Base-by-base conservation (phyloP, 2,888 invertebrate species). In the Drosophila maculinotata region DNA sequence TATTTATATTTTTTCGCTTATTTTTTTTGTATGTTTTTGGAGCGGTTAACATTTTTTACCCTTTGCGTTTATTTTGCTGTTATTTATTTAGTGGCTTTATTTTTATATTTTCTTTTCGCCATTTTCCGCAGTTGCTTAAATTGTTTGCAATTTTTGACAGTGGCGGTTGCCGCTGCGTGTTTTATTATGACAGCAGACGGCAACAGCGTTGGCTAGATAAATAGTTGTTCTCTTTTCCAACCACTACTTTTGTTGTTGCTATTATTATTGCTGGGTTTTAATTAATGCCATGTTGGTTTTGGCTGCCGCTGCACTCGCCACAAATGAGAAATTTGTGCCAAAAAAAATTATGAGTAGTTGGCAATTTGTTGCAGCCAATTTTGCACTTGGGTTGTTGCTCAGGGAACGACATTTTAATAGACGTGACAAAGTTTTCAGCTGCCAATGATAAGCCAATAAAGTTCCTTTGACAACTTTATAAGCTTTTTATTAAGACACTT, bases 111-210 rank as follows among this genome's bases (percentile, higher is more conserved):
- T 48, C 25, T 60, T 35, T 42, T 36, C 45, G 17, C 35, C 26
- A 4, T 56, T 65, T 60, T 45, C 45, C 52, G 51, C 63, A 70
- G 71, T 77, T 71, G 74, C 81, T 80, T 84, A 80, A 80, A 80
- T 86, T 74, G 78, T 80, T 86, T 57, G 84, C 78, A 74, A 83
- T 80, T 86, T 79, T 86, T 86, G 87, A 84, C 78, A 64, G 84
- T 60, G 64, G 80, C 65, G 65, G 56, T 71, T 75, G 67, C 25
- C 57, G 66, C 74, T 68, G 83, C 68, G 74, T 83, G 80, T 87
- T 87, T 81, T 81, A 87, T 87, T 87, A 87, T 87, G 81, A 84
- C 81, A 87, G 79, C 79, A 75, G 62, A 58, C 28, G 58, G 51
- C 65, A 47, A 41, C 47, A 36, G 41, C 35, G 59, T 53, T 51